These are phyloP conservation scores for Diadema setosum DNA, from an alignment of 35 echinoderm and acorn worm genomes.

Conservation along the genomic window DNA sequence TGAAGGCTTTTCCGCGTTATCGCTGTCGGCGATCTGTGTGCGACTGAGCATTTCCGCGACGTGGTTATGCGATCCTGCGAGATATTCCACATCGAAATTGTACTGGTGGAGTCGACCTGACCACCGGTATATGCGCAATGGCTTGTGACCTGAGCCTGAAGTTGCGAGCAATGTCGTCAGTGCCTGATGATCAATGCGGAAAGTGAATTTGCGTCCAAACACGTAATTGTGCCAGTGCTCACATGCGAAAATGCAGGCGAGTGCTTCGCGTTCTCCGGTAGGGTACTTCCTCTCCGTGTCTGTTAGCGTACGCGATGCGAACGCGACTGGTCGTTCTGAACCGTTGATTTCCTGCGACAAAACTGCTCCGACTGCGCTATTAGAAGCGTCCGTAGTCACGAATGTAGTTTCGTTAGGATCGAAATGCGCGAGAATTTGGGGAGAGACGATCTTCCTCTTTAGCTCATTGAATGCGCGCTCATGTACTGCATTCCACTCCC, in stretches of 20 bases:
- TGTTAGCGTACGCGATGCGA: slow-evolving; percentile 27
- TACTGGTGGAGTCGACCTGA: slow-evolving; percentile 17
- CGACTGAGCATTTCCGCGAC: no score
- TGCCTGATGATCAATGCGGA: no score
- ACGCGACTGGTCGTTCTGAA: slow-evolving; percentile 25
- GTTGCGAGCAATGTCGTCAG: no score
- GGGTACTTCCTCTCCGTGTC: slow-evolving; percentile 36
- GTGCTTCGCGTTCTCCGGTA: slow-evolving; percentile 22
- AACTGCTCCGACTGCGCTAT: neutral
- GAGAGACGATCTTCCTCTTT: neutral
- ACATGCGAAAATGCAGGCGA: no score
- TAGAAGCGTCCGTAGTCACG: neutral
- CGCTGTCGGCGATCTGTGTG: no score
- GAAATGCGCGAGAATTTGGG: neutral
- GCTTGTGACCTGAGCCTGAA: slow-evolving; percentile 40
- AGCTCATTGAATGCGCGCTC: neutral
- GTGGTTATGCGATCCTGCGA: no score
- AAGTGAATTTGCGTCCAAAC: no score
- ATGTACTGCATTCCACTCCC: neutral
- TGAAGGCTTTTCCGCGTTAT: no score
- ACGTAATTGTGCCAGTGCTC: no score
- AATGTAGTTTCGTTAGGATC: neutral
- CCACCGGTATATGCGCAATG: slow-evolving; percentile 36
- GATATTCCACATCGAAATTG: slow-evolving; percentile 10
- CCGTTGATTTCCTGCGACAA: slow-evolving; percentile 47